phyloP scores from a whole-genome alignment of 2,888 invertebrate species.

The Drosophila quinaria region DNA sequence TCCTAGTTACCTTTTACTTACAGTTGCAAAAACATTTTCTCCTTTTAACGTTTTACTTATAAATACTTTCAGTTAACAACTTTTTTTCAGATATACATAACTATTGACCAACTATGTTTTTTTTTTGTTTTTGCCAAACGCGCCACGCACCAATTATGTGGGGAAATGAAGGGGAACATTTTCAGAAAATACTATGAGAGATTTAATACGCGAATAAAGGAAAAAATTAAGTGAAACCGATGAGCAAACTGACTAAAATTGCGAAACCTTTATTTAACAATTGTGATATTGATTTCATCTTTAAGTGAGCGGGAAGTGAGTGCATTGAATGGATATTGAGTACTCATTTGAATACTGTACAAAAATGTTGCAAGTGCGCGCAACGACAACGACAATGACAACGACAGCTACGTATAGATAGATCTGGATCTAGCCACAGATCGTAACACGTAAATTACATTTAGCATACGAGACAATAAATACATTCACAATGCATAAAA shows the following conservation, averaged over 20 bases:
- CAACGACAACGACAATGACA: not conserved
- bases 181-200: not conserved
- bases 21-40: conserved; percentile 57
- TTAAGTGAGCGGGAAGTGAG: not conserved
- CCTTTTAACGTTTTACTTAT: conserved; percentile 67
- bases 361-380: conserved; percentile 18
- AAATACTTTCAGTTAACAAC: conserved; percentile 76
- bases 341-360: conserved; percentile 20
- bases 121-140: conserved; percentile 24
- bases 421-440: conserved; percentile 23
- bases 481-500: conserved; percentile 64
- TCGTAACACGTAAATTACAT: conserved; percentile 34
- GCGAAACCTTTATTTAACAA: conserved; percentile 50
- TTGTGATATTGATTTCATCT: not conserved
- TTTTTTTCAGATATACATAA: conserved; percentile 62
- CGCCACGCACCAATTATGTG: conserved; percentile 26
- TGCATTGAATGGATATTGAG: conserved; percentile 7
- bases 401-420: not conserved
- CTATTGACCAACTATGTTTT: conserved; percentile 59
- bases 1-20: conserved; percentile 51
- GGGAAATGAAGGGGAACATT: not conserved
- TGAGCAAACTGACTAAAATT: conserved; percentile 36
- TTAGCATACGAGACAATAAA: conserved; percentile 43
- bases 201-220: not conserved
- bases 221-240: conserved; percentile 49